Conservation (phyloP, 2,888 invertebrate genomes). For the Melinaea menophilus region DNA sequence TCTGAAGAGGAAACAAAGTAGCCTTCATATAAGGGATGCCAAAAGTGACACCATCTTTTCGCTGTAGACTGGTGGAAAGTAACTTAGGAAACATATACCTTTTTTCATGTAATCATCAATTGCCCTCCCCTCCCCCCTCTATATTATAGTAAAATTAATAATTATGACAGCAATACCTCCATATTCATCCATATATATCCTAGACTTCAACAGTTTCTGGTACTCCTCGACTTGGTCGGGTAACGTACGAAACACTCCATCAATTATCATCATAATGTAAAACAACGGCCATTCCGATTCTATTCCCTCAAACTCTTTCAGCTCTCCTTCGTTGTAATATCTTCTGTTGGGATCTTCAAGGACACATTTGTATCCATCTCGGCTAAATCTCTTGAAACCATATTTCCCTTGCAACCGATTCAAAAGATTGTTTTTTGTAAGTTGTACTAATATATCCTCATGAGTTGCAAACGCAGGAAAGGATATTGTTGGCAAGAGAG, state of each 20-base stretch:
- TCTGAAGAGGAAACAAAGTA: slow-evolving; percentile 73
- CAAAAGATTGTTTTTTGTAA: slow-evolving; percentile 91
- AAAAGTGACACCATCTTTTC: no score
- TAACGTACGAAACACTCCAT: slow-evolving; percentile 92
- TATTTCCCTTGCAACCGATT: slow-evolving; percentile 90
- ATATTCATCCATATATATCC: slow-evolving; percentile 88
- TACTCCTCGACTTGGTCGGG: slow-evolving; percentile 96
- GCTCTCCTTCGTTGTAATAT: slow-evolving; percentile 93
- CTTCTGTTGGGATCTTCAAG: slow-evolving; percentile 87
- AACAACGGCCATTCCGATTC: slow-evolving; percentile 99
- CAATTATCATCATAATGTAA: slow-evolving; percentile 96
- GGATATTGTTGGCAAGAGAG: slow-evolving; percentile 94
- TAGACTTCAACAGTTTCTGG: slow-evolving; percentile 87
- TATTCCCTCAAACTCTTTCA: slow-evolving; percentile 96
- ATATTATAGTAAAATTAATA: no score
- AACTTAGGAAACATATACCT: no score
- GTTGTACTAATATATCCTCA: slow-evolving; percentile 90
- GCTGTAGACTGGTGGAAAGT: no score
- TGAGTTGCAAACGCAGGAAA: slow-evolving; percentile 99
- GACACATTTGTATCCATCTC: slow-evolving; percentile 95
- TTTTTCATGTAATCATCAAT: no score
- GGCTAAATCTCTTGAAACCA: slow-evolving; percentile 95
- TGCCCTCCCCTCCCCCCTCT: no score
- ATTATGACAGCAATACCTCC: slow-evolving; percentile 77
- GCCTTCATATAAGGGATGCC: no score